Percentiles rank a stretch among this genome's conserved stretches.
phyloP scores from a whole-genome alignment of 2,113 vertebrate species.

The Neolamprologus ventralis region DNA sequence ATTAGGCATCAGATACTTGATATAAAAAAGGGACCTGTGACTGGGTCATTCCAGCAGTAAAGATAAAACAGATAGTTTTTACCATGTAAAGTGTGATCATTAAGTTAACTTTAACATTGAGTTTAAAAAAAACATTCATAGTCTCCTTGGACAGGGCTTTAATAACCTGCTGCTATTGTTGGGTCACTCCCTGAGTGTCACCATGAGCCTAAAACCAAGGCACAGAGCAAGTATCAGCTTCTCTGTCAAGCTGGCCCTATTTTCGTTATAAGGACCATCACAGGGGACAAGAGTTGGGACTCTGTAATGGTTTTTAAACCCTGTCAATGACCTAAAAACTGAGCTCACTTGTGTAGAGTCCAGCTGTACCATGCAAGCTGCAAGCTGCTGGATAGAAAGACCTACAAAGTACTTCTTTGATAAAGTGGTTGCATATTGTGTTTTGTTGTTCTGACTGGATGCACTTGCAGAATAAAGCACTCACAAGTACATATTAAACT shows the following conservation, averaged over 20 bases:
- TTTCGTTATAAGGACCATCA: neutral
- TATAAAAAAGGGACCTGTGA: neutral
- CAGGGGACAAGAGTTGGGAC: neutral
- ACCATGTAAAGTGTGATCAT: rapidly evolving
- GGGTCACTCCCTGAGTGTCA: neutral
- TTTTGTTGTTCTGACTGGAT: neutral
- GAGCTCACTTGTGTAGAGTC: neutral
- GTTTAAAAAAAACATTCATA: neutral
- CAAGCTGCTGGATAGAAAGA: neutral
- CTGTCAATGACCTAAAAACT: neutral
- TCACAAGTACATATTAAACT: neutral
- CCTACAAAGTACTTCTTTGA: neutral
- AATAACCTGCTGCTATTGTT: neutral
- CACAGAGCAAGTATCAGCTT: neutral
- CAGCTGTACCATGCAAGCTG: neutral
- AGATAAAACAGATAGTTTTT: neutral
- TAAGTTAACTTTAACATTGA: neutral
- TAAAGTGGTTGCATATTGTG: neutral
- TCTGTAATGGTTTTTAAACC: neutral
- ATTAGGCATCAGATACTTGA: neutral
- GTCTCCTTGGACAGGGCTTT: neutral
- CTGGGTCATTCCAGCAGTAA: neutral
- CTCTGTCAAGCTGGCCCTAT: neutral
- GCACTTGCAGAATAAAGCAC: neutral
- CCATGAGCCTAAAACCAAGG: neutral